phyloP scores from a whole-genome alignment of 1,140 invertebrate species.

The Drosophila santomea region DNA sequence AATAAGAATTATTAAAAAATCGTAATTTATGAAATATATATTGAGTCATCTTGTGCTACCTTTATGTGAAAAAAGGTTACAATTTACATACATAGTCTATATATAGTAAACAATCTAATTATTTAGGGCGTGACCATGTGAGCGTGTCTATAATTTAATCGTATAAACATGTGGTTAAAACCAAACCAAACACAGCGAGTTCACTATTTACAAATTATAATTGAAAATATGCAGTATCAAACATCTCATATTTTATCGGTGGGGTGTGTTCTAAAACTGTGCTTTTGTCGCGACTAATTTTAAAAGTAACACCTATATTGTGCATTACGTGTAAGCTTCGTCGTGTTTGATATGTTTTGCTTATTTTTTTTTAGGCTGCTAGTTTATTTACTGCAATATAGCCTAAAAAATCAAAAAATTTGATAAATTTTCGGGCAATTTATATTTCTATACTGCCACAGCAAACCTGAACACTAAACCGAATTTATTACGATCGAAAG shows the following conservation, averaged over 20 bases:
- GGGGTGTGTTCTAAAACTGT: not conserved
- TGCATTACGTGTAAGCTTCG: constrained; percentile 35
- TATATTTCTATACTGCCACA: constrained; percentile 30
- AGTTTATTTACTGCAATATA: constrained; percentile 8
- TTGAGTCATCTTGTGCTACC: constrained; percentile 37
- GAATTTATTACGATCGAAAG: constrained; percentile 63
- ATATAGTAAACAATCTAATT: constrained; percentile 14
- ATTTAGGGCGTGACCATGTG: constrained; percentile 2
- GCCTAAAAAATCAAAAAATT: constrained; percentile 7
- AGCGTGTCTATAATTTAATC: constrained; percentile 12
- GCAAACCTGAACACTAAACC: constrained; percentile 64
- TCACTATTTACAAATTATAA: constrained; percentile 12
- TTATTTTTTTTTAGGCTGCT: constrained; percentile 10
- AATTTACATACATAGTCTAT: constrained; percentile 52
- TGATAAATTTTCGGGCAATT: constrained; percentile 1
- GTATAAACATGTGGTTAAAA: not conserved
- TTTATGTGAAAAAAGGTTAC: constrained; percentile 30
- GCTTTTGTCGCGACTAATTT: constrained; percentile 1
- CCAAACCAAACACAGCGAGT: constrained; percentile 6
- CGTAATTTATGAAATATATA: constrained; percentile 19
- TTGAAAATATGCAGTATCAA: constrained; percentile 2
- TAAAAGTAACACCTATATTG: constrained; percentile 1
- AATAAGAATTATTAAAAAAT: not conserved
- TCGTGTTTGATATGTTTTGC: constrained; percentile 14
- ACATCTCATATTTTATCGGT: not conserved